These are phyloP conservation scores for Characodon lateralis DNA, from an alignment of 2,797 vertebrate genomes.

Conservation along the genomic window DNA sequence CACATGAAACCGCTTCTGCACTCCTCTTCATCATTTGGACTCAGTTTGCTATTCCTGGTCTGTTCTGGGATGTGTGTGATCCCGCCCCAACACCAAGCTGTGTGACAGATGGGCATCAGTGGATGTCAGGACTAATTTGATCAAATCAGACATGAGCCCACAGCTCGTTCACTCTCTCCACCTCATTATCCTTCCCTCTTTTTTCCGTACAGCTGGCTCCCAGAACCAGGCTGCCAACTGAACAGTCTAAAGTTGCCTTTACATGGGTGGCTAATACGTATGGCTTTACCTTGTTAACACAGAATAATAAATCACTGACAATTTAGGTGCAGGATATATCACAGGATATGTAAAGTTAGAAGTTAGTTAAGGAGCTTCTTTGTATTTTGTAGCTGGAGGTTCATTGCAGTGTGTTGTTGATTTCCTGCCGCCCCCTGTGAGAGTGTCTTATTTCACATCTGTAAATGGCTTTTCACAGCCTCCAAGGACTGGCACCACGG, in stretches of 20 bases:
- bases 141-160: conserved; percentile 78
- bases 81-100: conserved; percentile 42
- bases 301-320: conserved; percentile 22
- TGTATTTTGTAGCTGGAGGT: conserved; percentile 20
- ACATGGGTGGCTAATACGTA: conserved; percentile 51
- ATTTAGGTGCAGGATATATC: neutral
- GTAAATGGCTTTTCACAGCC: conserved; percentile 80
- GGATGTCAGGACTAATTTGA: conserved; percentile 79
- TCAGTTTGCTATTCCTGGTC: conserved; percentile 52
- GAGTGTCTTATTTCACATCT: conserved; percentile 59
- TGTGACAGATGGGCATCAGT: conserved; percentile 81
- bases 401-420: conserved; percentile 40
- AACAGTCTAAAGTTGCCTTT: conserved; percentile 56
- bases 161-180: conserved; percentile 61
- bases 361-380: neutral
- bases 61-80: conserved; percentile 51
- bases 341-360: conserved; percentile 3
- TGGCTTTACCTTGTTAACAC: conserved; percentile 36
- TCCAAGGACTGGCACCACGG: conserved; percentile 99
- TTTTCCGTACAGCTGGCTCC: conserved; percentile 73
- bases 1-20: neutral
- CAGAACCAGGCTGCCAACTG: conserved; percentile 66
- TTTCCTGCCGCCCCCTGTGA: conserved; percentile 18
- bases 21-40: conserved; percentile 10
- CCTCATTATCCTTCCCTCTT: conserved; percentile 77